Percentiles rank a stretch among this genome's conserved stretches.
phyloP scores from a whole-genome alignment of 2,797 vertebrate genomes.

The Aldrovandia affinis region DNA sequence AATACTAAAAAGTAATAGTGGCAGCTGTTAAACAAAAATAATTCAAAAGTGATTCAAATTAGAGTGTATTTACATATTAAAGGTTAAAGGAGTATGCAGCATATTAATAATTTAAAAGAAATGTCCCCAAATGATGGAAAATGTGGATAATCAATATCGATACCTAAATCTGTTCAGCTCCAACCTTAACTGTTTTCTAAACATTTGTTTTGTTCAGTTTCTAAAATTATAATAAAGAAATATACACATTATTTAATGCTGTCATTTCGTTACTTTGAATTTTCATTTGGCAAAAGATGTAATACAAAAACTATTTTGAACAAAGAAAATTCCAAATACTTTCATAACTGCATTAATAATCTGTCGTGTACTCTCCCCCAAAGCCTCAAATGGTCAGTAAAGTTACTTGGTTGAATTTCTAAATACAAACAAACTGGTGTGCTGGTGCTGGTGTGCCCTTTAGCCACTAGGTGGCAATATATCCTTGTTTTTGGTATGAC shows the following conservation, averaged over 20 bases:
- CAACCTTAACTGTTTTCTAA: constrained; percentile 13
- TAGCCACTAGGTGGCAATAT: constrained; percentile 54
- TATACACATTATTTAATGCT: not conserved
- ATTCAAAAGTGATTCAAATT: not conserved
- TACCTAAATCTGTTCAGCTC: constrained; percentile 4
- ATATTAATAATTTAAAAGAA: not conserved
- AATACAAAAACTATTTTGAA: not conserved
- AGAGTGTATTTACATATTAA: not conserved
- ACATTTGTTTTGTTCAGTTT: constrained; percentile 13
- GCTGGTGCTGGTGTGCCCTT: constrained; percentile 19
- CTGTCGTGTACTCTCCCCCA: not conserved
- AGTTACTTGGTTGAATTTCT: too few relatives aligned
- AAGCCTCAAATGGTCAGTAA: not conserved
- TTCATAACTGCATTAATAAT: not conserved
- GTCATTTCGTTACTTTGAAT: not conserved
- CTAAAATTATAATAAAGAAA: constrained; percentile 21
- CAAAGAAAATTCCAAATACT: not conserved
- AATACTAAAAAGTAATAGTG: not conserved
- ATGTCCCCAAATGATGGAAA: not conserved
- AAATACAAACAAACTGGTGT: not conserved
- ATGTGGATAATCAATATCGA: not conserved
- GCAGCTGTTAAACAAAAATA: not conserved
- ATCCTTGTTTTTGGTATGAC: constrained; percentile 18
- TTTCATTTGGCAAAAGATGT: not conserved
- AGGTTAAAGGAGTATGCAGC: not conserved